Percentiles rank a stretch among this genome's conserved stretches.
Conservation (phyloP, 1,140 invertebrate genomes). For the Cyrtorhinus lividipennis region DNA sequence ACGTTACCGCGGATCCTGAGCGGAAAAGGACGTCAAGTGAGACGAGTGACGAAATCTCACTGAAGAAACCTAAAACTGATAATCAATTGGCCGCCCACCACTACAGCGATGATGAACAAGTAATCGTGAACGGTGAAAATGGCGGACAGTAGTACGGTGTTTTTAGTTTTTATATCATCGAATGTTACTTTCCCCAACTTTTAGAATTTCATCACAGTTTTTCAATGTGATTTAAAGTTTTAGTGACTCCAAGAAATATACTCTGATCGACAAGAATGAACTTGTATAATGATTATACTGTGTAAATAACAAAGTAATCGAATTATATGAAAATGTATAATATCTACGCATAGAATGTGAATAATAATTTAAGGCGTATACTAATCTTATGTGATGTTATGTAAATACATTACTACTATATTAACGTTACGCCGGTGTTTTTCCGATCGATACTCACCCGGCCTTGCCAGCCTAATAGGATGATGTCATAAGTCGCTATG, state of each 20-base stretch:
- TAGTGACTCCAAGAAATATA: not conserved
- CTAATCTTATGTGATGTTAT: constrained; percentile 3
- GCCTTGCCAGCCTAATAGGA: too few species aligned
- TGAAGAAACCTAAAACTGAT: constrained; percentile 35
- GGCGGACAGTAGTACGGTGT: constrained; percentile 13
- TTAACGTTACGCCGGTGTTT: not conserved
- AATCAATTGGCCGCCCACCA: constrained; percentile 40
- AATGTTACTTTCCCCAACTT: not conserved
- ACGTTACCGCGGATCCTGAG: constrained; percentile 8
- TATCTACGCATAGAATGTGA: constrained; percentile 5
- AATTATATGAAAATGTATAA: not conserved
- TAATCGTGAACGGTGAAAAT: constrained; percentile 18
- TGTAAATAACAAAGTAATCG: not conserved
- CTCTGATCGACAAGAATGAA: not conserved
- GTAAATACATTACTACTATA: constrained; percentile 10
- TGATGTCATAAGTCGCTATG: too few species aligned
- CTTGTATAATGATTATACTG: not conserved
- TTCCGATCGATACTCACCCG: too few species aligned
- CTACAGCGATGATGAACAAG: constrained; percentile 47
- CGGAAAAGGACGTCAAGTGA: constrained; percentile 29
- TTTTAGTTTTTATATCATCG: too few species aligned
- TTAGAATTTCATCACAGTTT: not conserved
- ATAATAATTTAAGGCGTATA: not conserved
- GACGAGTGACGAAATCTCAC: constrained; percentile 33
- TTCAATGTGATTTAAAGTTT: not conserved